A percentile compares a stretch with the other conserved stretches of the same genome.
Conservation (phyloP, 2,888 invertebrate species). For the Apantesis nais region DNA sequence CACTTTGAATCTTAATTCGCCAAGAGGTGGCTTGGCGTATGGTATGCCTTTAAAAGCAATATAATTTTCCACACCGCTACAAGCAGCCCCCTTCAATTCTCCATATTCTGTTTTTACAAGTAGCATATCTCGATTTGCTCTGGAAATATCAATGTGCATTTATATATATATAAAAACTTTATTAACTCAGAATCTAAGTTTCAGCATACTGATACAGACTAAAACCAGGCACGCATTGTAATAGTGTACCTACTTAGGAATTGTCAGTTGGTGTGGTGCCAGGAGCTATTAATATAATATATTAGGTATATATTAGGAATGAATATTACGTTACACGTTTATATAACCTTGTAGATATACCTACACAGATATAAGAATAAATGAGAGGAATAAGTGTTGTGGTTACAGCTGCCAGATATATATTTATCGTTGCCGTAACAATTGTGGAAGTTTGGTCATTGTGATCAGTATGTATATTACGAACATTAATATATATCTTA, state of each 20-base stretch:
- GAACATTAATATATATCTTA: too few species aligned
- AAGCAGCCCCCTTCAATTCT: slow-evolving; percentile 64
- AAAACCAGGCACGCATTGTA: neutral
- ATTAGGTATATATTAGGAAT: neutral
- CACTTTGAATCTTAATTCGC: slow-evolving; percentile 86
- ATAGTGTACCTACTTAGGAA: neutral
- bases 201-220: neutral
- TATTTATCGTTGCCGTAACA: neutral
- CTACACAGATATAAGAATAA: neutral
- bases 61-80: slow-evolving; percentile 61
- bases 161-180: neutral
- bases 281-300: neutral
- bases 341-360: neutral
- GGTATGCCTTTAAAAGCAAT: slow-evolving; percentile 85
- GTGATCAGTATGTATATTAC: neutral
- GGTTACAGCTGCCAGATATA: neutral
- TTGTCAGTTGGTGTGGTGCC: neutral
- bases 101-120: slow-evolving; percentile 69
- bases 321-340: neutral
- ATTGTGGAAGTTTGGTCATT: neutral
- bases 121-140: slow-evolving; percentile 56
- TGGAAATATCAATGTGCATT: slow-evolving; percentile 36
- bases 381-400: neutral
- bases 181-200: neutral
- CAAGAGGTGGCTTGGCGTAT: slow-evolving; percentile 86